Evolutionary conservation across 2,797 vertebrate genomes (phyloP).

Genomic region (Pempheris klunzingeri): DNA sequence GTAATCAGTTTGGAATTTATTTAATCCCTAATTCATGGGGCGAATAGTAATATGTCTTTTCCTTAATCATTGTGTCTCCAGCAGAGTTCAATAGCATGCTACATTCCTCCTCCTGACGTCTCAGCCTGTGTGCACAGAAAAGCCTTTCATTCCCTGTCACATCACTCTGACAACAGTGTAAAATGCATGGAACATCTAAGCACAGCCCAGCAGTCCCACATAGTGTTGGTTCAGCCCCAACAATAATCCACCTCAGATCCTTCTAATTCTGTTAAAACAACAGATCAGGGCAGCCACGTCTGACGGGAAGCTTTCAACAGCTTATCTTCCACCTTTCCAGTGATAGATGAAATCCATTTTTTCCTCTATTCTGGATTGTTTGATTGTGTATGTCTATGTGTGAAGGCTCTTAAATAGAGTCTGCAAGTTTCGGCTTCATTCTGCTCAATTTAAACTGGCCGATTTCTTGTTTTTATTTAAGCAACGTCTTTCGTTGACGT

Average conservation of each 20-base stretch:
- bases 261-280: slow-evolving; percentile 82
- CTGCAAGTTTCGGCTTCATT: slow-evolving; percentile 10
- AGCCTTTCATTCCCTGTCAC: slow-evolving; percentile 81
- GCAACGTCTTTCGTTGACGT: no score
- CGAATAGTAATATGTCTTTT: slow-evolving; percentile 78
- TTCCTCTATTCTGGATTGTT: slow-evolving; percentile 35
- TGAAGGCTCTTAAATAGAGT: slow-evolving; percentile 29
- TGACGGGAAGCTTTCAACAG: slow-evolving; percentile 73
- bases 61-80: slow-evolving; percentile 79
- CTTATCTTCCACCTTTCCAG: slow-evolving; percentile 71
- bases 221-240: slow-evolving; percentile 73
- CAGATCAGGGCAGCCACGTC: slow-evolving; percentile 73
- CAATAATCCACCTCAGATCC: slow-evolving; percentile 79
- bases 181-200: slow-evolving; percentile 82
- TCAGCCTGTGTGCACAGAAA: slow-evolving; percentile 80
- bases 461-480: not conserved
- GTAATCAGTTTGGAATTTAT: slow-evolving; percentile 84
- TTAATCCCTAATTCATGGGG: slow-evolving; percentile 81
- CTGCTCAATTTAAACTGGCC: not conserved
- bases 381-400: slow-evolving; percentile 53
- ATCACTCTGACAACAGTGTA: slow-evolving; percentile 78
- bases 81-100: slow-evolving; percentile 75
- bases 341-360: slow-evolving; percentile 53
- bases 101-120: slow-evolving; percentile 71
- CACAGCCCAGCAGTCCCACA: slow-evolving; percentile 65